These are phyloP conservation scores for Monochamus alternatus DNA, from an alignment of 2,888 invertebrate species.

Conservation along the genomic window DNA sequence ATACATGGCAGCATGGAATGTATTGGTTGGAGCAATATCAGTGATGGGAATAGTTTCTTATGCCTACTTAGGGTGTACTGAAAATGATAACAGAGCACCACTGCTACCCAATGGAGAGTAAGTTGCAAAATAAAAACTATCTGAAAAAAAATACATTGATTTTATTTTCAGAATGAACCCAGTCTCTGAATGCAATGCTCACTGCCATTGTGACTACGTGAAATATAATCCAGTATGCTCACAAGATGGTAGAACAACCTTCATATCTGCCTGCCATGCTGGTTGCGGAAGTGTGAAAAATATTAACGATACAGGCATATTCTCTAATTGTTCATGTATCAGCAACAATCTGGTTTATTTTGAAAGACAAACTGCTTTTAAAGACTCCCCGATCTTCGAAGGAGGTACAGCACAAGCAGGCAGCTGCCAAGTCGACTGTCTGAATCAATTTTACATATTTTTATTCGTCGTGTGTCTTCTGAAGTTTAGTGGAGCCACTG, in stretches of 20 bases:
- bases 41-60: constrained; percentile 78
- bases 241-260: constrained; percentile 76
- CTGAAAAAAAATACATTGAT: not conserved
- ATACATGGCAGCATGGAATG: constrained; percentile 81
- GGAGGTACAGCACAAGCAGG: constrained; percentile 71
- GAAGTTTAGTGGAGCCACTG: constrained; percentile 76
- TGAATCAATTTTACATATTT: constrained; percentile 73
- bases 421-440: constrained; percentile 75
- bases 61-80: constrained; percentile 79
- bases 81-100: constrained; percentile 73
- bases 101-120: constrained; percentile 68
- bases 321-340: constrained; percentile 73
- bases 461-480: constrained; percentile 73
- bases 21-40: constrained; percentile 77
- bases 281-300: constrained; percentile 76
- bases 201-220: constrained; percentile 81
- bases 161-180: constrained; percentile 68
- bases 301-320: constrained; percentile 71
- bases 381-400: constrained; percentile 41
- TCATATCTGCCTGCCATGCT: constrained; percentile 87
- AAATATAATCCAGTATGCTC: constrained; percentile 84
- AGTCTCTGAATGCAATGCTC: constrained; percentile 74
- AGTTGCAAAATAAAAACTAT: constrained; percentile 44
- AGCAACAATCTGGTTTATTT: constrained; percentile 45
- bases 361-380: constrained; percentile 50